A percentile compares a stretch with the other conserved stretches of the same genome.
phyloP scores from a whole-genome alignment of 2,113 vertebrate species.

The Stegostoma tigrinum region DNA sequence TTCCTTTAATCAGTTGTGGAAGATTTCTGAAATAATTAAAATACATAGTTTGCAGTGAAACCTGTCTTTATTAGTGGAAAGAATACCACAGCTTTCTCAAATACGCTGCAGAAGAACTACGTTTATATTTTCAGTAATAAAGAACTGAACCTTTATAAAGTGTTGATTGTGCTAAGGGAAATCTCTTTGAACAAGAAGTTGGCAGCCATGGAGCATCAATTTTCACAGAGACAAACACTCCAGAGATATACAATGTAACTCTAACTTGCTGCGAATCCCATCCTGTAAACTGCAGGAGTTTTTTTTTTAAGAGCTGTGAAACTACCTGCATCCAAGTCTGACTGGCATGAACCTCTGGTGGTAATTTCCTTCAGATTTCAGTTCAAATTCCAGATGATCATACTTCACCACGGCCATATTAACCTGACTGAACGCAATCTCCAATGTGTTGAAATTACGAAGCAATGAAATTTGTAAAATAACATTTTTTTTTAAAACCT shows the following conservation, averaged over 20 bases:
- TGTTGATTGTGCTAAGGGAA: background rate
- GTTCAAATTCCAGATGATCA: background rate
- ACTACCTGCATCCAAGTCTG: background rate
- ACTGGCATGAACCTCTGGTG: background rate
- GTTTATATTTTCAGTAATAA: background rate
- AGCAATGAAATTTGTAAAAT: background rate
- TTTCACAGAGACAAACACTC: background rate
- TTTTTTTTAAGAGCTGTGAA: background rate
- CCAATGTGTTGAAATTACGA: background rate
- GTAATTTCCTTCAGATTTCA: conserved; percentile 6
- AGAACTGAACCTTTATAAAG: background rate
- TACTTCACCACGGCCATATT: background rate
- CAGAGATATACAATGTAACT: background rate
- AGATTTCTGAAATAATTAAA: background rate
- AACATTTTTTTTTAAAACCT: background rate
- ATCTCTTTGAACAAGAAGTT: background rate
- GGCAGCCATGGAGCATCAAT: background rate
- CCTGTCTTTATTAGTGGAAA: background rate
- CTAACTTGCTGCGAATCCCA: background rate
- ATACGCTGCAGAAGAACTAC: background rate
- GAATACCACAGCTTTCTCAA: background rate
- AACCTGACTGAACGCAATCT: background rate
- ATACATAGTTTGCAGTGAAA: background rate
- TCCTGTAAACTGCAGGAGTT: background rate
- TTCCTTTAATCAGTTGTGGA: background rate